A percentile compares a stretch with the other conserved stretches of the same genome.
Conservation (phyloP, 2,113 vertebrate genomes). For the Antechinus flavipes region DNA sequence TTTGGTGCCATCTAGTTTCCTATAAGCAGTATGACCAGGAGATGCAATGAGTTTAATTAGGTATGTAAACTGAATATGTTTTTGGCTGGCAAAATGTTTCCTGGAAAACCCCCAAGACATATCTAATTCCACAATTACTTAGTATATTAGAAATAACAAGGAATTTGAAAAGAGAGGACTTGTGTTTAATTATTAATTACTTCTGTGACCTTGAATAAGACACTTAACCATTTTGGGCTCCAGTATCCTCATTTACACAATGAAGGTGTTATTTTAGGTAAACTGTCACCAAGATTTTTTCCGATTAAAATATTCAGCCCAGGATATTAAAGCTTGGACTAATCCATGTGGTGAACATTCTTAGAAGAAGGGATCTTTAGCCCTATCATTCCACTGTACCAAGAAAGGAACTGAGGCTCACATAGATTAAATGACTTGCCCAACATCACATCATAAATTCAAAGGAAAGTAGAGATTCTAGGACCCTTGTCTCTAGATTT, state of each 20-base stretch:
- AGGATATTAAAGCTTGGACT: neutral
- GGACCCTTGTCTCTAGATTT: neutral
- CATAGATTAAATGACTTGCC: neutral
- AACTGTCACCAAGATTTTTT: neutral
- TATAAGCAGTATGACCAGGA: fast-evolving
- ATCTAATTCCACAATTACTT: neutral
- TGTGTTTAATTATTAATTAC: neutral
- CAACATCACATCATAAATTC: neutral
- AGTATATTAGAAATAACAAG: neutral
- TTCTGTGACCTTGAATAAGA: neutral
- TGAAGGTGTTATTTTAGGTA: neutral
- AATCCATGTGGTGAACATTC: neutral
- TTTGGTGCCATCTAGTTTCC: neutral
- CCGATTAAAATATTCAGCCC: neutral
- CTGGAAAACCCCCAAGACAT: fast-evolving
- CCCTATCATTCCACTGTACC: neutral
- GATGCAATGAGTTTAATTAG: neutral
- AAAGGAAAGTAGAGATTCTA: neutral
- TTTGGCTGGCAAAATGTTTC: neutral
- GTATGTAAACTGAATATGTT: neutral
- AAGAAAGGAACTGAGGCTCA: neutral
- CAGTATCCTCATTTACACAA: neutral
- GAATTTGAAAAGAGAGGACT: neutral
- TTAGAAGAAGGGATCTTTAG: neutral
- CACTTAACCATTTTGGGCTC: neutral